Conservation (phyloP, 2,888 invertebrate species). For the Geotrupes spiniger region DNA sequence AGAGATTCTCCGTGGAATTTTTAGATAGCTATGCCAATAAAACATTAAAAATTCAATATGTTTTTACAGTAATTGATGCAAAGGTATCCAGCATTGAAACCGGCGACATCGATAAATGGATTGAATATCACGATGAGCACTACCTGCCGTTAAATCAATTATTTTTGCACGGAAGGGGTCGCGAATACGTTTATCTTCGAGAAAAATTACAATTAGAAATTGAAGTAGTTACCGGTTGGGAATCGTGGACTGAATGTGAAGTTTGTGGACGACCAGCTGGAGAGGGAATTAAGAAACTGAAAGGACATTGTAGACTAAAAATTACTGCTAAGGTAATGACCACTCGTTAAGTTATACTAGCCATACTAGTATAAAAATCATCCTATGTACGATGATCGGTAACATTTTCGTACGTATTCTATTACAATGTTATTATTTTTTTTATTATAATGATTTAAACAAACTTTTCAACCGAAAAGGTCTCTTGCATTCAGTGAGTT, state of each 20-base stretch:
- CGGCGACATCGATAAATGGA: constrained; percentile 54
- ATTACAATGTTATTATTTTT: neutral
- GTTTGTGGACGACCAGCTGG: constrained; percentile 47
- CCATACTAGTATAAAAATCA: neutral
- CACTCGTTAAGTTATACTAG: too few species aligned
- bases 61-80: constrained; percentile 14
- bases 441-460: constrained; percentile 5
- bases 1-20: too few species aligned
- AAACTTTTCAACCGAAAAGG: constrained; percentile 9
- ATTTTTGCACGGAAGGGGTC: constrained; percentile 48
- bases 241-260: constrained; percentile 55
- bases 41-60: neutral
- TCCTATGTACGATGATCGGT: neutral
- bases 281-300: constrained; percentile 48
- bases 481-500: too few species aligned
- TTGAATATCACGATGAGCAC: constrained; percentile 51
- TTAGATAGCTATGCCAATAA: too few species aligned
- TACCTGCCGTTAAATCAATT: constrained; percentile 51
- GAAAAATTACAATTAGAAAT: constrained; percentile 47
- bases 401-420: neutral
- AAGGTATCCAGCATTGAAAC: constrained; percentile 35
- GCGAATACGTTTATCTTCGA: constrained; percentile 49
- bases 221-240: constrained; percentile 55
- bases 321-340: constrained; percentile 25
- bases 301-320: constrained; percentile 55